Base-by-base conservation (phyloP, 2,113 vertebrate species). In the Cyrtonyx montezumae region DNA sequence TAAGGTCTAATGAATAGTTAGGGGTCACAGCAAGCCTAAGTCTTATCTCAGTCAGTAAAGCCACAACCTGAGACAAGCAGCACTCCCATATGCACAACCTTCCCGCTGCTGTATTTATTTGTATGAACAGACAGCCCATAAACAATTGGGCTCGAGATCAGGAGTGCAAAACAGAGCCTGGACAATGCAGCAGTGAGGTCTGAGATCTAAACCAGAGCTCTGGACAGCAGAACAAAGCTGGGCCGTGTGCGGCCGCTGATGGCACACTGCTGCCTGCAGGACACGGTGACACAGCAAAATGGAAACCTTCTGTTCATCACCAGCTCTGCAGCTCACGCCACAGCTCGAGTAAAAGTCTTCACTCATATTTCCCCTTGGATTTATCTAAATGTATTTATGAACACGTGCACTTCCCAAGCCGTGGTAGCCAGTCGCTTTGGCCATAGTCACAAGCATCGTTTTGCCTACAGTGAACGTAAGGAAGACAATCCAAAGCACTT, bases 21-120 rank as follows among this genome's bases (percentile, higher is more conserved):
- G 36, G 36, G 4, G 22, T 17, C 28, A 34, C 53, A 4, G 37
- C 59, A 43, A 26, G 42, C 2, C 59, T 6, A 14, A 22, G 4
- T 7, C 5, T 3, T 1, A 6, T 53, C 23, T 32, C 23, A 3
- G 70, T 32, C 28, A 4, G 65, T 4, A 6, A 22, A 13, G 7
- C 1, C 37, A 2, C 23, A 15, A 4, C 8, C 19, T 5, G n/a
- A 25, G 65, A 4, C 23, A 15, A 37, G 1, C 9, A 16, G 36
- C 1, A 19, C 25, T 3, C 26, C 74, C 11, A 20, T 1, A 8
- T 0, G 6, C 1, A 3, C 15, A 37, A 2, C 40, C 4, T 2
- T 1, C 18, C 28, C 2, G 8, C 1, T 6, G 20, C 53, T 32
- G 53, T 30, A 55, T 32, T 56, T 55, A 56, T 32, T 32, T 32